phyloP scores from a whole-genome alignment of 2,888 invertebrate genomes.

The Trissolcus brochymenae region DNA sequence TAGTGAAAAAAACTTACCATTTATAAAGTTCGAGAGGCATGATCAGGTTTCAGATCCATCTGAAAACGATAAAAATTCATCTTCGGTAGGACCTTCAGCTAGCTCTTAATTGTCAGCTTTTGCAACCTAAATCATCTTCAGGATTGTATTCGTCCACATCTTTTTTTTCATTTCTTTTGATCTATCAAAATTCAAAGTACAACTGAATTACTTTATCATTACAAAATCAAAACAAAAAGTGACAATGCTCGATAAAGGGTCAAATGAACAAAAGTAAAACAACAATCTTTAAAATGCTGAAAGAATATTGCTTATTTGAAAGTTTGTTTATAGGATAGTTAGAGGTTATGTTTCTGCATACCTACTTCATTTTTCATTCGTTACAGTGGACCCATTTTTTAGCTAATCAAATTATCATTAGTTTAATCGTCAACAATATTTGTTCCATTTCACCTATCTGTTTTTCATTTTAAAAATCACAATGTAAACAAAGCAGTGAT shows the following conservation, averaged over 20 bases:
- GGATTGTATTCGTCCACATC: constrained; percentile 78
- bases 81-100: constrained; percentile 86
- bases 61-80: constrained; percentile 93
- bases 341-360: neutral
- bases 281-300: too few species aligned
- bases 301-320: too few species aligned
- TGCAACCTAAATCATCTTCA: constrained; percentile 83
- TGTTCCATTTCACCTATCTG: too few species aligned
- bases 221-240: neutral
- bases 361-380: constrained; percentile 34
- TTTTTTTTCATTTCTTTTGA: constrained; percentile 77
- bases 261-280: too few species aligned
- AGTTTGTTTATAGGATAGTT: too few species aligned
- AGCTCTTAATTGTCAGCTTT: constrained; percentile 90
- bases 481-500: too few species aligned
- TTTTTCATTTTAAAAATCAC: too few species aligned
- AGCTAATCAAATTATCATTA: neutral
- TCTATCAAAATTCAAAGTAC: constrained; percentile 57
- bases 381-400: constrained; percentile 31
- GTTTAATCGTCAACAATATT: neutral
- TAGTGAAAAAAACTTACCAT: too few species aligned
- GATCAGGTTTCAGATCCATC: constrained; percentile 76
- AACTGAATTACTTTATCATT: neutral
- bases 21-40: too few species aligned
- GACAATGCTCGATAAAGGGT: too few species aligned